Percentiles rank a stretch among this genome's conserved stretches.
Conservation (phyloP, 1,140 invertebrate species). For the Neodiprion pinetum region DNA sequence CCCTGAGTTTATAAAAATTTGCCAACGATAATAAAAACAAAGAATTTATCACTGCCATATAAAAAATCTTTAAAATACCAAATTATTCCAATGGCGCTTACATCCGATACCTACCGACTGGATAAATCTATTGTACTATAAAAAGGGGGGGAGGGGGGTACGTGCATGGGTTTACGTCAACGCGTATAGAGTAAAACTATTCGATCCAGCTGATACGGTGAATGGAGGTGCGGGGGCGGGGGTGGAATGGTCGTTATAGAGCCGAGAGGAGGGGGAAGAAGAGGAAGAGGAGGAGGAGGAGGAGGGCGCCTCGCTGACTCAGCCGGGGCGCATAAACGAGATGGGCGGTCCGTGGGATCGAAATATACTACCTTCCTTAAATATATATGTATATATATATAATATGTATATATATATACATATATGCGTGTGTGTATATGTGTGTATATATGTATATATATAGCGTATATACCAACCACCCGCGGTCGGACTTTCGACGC, state of each 20-base stretch:
- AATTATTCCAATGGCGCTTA: too few relatives aligned
- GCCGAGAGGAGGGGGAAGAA: too few relatives aligned
- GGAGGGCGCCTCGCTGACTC: conserved; percentile 45
- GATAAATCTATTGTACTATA: too few relatives aligned
- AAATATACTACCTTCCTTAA: conserved; percentile 57
- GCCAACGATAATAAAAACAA: too few relatives aligned
- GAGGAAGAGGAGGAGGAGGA: too few relatives aligned
- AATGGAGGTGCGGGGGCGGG: neutral
- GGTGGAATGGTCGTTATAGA: neutral
- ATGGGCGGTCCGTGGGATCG: conserved; percentile 54
- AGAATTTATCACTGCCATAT: too few relatives aligned
- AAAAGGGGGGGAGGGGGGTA: too few relatives aligned
- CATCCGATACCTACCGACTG: too few relatives aligned
- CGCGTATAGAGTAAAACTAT: neutral
- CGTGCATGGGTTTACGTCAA: neutral
- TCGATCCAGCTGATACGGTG: neutral
- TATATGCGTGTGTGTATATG: neutral
- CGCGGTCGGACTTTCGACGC: conserved; percentile 21
- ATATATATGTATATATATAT: conserved; percentile 31
- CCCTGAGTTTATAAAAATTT: too few relatives aligned
- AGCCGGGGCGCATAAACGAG: conserved; percentile 54
- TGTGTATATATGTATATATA: conserved; percentile 29
- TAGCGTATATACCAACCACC: neutral
- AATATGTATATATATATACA: neutral
- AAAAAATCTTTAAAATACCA: too few relatives aligned